These are phyloP conservation scores for Notoglanidium macrostoma DNA, from an alignment of 2,797 vertebrate species.

Conservation along the genomic window DNA sequence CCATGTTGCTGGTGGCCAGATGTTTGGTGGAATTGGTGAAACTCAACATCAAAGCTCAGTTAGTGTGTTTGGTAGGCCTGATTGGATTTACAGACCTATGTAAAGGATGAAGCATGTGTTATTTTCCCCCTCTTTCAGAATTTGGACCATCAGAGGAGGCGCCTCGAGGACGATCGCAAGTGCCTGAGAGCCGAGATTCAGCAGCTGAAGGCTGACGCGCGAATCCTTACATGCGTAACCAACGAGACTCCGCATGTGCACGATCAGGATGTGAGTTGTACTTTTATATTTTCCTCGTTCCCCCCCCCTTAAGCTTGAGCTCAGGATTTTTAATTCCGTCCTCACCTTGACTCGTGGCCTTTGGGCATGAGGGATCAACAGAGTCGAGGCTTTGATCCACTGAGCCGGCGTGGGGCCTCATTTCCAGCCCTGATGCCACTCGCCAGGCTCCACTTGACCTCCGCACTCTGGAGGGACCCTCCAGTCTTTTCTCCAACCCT, in stretches of 20 bases:
- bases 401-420: slow-evolving; percentile 44
- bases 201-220: slow-evolving; percentile 57
- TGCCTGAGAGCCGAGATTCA: slow-evolving; percentile 53
- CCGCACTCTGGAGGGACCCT: slow-evolving; percentile 47
- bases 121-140: slow-evolving; percentile 51
- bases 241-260: slow-evolving; percentile 37
- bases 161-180: slow-evolving; percentile 53
- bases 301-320: slow-evolving; percentile 26
- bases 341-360: slow-evolving; percentile 60
- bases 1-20: background rate
- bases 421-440: slow-evolving; percentile 55
- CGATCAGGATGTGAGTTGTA: slow-evolving; percentile 57
- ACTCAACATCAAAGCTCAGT: slow-evolving; percentile 43
- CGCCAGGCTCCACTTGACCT: slow-evolving; percentile 59
- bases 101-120: slow-evolving; percentile 35
- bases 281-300: slow-evolving; percentile 7
- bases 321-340: slow-evolving; percentile 59
- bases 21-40: slow-evolving; percentile 37
- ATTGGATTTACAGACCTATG: slow-evolving; percentile 46
- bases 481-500: slow-evolving; percentile 15
- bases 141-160: slow-evolving; percentile 48
- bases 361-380: slow-evolving; percentile 56
- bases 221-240: slow-evolving; percentile 41
- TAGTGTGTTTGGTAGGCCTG: slow-evolving; percentile 40
- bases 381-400: slow-evolving; percentile 56